Percentiles rank a stretch among this genome's conserved stretches.
These are phyloP conservation scores for Euphydryas editha DNA, from an alignment of 2,888 invertebrate genomes.

Conservation along the genomic window DNA sequence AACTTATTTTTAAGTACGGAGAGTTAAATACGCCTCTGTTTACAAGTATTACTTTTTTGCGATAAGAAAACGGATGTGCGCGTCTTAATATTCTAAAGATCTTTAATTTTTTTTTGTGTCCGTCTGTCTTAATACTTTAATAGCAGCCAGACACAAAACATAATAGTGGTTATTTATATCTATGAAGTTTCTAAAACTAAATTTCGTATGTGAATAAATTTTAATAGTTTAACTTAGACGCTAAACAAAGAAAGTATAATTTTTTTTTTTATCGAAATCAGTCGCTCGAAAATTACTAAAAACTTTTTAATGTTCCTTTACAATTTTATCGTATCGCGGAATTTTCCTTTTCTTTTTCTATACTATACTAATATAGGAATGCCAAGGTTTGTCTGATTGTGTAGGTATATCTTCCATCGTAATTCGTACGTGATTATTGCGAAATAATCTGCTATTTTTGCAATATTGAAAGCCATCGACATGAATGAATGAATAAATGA, in stretches of 20 bases:
- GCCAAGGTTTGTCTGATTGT: no score
- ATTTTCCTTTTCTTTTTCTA: background rate
- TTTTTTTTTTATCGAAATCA: background rate
- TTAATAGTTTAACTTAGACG: background rate
- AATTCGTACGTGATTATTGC: no score
- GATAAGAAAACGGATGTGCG: background rate
- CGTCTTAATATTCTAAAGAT: background rate
- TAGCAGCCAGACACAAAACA: background rate
- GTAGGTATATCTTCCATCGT: no score
- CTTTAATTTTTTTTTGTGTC: no score
- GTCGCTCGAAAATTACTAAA: constrained; percentile 1
- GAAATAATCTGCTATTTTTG: no score
- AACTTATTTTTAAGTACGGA: no score
- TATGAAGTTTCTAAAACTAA: background rate
- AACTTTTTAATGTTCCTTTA: background rate
- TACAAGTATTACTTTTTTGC: background rate
- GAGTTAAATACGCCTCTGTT: background rate
- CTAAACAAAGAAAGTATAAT: background rate
- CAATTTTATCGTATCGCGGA: background rate
- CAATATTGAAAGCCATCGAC: no score
- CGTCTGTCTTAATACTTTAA: background rate
- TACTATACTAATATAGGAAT: no score
- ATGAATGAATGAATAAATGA: no score
- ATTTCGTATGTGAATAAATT: constrained; percentile 1
- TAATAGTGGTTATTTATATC: background rate